phyloP scores from a whole-genome alignment of 2,888 invertebrate species.

The Phalera bucephala region DNA sequence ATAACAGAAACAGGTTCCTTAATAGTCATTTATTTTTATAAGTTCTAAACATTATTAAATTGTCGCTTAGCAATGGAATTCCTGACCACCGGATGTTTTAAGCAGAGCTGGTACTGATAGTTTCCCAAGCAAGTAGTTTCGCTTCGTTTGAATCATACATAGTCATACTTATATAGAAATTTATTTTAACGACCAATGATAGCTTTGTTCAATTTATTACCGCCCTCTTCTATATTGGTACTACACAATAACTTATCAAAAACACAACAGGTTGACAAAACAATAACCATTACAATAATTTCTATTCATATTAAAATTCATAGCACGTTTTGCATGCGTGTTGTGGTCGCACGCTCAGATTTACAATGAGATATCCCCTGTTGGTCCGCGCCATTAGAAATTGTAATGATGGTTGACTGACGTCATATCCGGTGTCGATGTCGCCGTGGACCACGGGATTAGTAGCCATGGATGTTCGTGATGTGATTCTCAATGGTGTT shows the following conservation, averaged over 20 bases:
- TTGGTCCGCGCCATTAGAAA: slow-evolving; percentile 34
- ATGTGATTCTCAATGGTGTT: slow-evolving; percentile 22
- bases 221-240: background rate
- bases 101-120: too few relatives aligned
- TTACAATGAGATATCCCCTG: slow-evolving; percentile 40
- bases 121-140: too few relatives aligned
- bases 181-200: too few relatives aligned
- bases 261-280: slow-evolving; percentile 12
- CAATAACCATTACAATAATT: slow-evolving; percentile 18
- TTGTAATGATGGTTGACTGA: slow-evolving; percentile 41
- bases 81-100: too few relatives aligned
- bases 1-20: background rate
- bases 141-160: too few relatives aligned
- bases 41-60: too few relatives aligned
- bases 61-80: too few relatives aligned
- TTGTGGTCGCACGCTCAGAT: slow-evolving; percentile 42
- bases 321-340: slow-evolving; percentile 32
- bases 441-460: slow-evolving; percentile 21
- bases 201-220: background rate
- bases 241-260: background rate
- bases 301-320: slow-evolving; percentile 29
- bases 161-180: too few relatives aligned
- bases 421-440: slow-evolving; percentile 50
- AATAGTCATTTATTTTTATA: background rate
- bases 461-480: slow-evolving; percentile 13